phyloP scores from a whole-genome alignment of 2,113 vertebrate genomes.

The Gymnorhina tibicen region DNA sequence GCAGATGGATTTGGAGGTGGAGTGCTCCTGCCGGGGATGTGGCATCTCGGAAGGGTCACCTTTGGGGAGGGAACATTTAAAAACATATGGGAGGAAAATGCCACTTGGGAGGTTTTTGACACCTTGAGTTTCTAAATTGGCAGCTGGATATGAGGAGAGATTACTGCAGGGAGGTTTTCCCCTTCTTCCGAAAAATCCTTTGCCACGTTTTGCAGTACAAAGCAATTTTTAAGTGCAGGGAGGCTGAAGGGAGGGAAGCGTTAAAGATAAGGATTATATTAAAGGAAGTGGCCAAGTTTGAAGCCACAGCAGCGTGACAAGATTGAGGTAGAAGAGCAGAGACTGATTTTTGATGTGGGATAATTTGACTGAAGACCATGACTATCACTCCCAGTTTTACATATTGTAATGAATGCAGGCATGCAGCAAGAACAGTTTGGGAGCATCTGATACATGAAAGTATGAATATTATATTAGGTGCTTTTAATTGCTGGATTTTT shows the following conservation, averaged over 20 bases:
- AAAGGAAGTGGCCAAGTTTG: background rate
- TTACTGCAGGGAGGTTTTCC: background rate
- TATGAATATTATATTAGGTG: slow-evolving; percentile 14
- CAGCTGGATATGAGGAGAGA: background rate
- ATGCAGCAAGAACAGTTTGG: background rate
- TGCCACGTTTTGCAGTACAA: background rate
- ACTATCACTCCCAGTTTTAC: slow-evolving; percentile 10
- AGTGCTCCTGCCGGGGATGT: background rate
- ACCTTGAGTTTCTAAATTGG: background rate
- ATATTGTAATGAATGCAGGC: slow-evolving; percentile 28
- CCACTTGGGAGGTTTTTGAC: background rate
- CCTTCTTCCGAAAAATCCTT: background rate
- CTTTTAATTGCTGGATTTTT: slow-evolving; percentile 28
- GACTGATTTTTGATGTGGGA: background rate
- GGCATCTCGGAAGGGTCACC: background rate
- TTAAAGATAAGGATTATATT: background rate
- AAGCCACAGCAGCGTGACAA: background rate
- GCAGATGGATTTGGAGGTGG: background rate
- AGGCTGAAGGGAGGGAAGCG: background rate
- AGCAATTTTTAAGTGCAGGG: background rate
- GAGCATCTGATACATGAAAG: slow-evolving; percentile 37
- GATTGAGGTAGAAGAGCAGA: slow-evolving; percentile 16
- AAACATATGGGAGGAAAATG: background rate
- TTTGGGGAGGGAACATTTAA: background rate
- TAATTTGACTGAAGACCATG: slow-evolving; percentile 21